These are phyloP conservation scores for Crossaster papposus DNA, from an alignment of 53 echinoderm and acorn worm species.

Conservation along the genomic window DNA sequence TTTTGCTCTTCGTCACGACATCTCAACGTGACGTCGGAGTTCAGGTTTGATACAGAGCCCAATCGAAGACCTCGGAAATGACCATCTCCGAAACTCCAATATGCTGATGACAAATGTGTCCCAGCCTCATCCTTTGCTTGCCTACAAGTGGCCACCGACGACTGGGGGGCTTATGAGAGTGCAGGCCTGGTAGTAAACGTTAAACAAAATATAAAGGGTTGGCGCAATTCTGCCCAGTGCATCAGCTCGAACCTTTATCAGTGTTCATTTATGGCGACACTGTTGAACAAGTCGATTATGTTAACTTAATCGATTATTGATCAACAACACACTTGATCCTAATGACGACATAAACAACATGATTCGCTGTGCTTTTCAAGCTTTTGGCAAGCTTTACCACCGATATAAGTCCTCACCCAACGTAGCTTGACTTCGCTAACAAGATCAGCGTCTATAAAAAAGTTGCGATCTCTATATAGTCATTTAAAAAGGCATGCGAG, in stretches of 20 bases:
- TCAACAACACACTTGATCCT: not conserved
- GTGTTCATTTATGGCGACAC: not conserved
- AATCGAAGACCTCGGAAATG: not conserved
- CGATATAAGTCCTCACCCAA: not conserved
- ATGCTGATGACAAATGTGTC: not conserved
- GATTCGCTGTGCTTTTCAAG: conserved; percentile 8
- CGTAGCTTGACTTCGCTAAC: not conserved
- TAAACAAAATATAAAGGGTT: not conserved
- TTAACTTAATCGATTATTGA: not conserved
- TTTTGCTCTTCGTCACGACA: not conserved
- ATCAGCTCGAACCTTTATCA: not conserved
- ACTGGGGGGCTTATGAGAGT: not conserved
- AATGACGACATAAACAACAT: conserved; percentile 1
- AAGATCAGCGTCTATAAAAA: not conserved
- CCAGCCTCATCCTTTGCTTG: not conserved
- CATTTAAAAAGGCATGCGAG: too few relatives aligned
- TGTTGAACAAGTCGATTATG: not conserved
- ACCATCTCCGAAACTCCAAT: not conserved
- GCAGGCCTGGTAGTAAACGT: not conserved
- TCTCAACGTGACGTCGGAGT: conserved; percentile 1
- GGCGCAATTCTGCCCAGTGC: not conserved
- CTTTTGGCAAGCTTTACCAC: not conserved
- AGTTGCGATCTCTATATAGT: not conserved
- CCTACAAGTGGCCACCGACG: not conserved
- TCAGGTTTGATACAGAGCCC: not conserved